A percentile compares a stretch with the other conserved stretches of the same genome.
phyloP scores from a whole-genome alignment of 2,113 vertebrate genomes.

The Lamprologus lemairii region DNA sequence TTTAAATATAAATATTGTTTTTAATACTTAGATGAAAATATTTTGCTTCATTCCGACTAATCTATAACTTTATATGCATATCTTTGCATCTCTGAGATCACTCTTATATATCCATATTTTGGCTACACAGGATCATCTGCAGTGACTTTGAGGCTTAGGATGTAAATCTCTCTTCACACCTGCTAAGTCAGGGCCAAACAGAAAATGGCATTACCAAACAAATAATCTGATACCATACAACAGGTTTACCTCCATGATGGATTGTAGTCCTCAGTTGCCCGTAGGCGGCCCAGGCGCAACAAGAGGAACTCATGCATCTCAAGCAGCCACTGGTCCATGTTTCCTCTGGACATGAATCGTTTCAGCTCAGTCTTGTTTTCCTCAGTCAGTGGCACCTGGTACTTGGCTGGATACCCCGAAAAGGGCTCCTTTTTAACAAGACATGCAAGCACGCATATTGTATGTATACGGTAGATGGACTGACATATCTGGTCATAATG shows the following conservation, averaged over 20 bases:
- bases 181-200: fast-evolving
- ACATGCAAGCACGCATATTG: fast-evolving
- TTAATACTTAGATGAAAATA: background rate
- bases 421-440: conserved; percentile 78
- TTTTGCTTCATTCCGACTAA: fast-evolving
- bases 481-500: too few species aligned
- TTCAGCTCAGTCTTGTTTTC: conserved; percentile 63
- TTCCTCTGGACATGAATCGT: conserved; percentile 62
- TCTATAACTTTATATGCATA: background rate
- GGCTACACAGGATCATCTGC: background rate
- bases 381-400: conserved; percentile 60
- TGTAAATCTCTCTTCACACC: fast-evolving
- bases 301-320: conserved; percentile 83
- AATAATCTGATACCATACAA: fast-evolving
- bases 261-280: conserved; percentile 31
- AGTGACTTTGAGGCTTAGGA: fast-evolving
- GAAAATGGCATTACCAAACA: fast-evolving
- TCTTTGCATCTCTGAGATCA: background rate
- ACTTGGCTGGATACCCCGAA: conserved; percentile 48
- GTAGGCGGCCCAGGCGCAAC: conserved; percentile 60
- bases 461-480: fast-evolving
- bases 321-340: conserved; percentile 73
- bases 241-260: conserved; percentile 70
- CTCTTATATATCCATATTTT: background rate
- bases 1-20: background rate